Evolutionary conservation across 2,888 invertebrate genomes (phyloP), one percentile per base, ranked within the genome.

Genomic region (Halictus ligatus): DNA sequence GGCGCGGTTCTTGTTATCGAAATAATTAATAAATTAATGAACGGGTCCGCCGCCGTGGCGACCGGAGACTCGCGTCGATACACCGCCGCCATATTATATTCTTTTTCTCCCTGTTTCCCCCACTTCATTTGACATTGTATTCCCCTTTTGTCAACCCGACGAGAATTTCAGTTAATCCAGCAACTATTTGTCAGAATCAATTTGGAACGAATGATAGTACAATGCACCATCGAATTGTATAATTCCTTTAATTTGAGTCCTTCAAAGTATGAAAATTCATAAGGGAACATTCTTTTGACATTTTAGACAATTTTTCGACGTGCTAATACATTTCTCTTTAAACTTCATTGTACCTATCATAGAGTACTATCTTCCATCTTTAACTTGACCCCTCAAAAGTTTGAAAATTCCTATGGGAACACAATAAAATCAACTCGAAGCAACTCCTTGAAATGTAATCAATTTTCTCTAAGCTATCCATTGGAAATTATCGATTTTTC

Each of bases 171-270:
- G 80, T 87, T 87, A 89, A 89, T 89, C 87, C 85, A 87, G 75
- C 83, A 87, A 89, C 88, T 89, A 85, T 58, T 80, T 73, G 72
- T 60, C 74, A 83, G 75, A 86, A 88, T 88, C 88, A 84, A 88
- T 88, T 87, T 83, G 73, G 60, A 43, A 13, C 13, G 46, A 12
- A 2, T 2, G 10, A 43, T 43, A 43, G 1, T 46, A 13, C 46
- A 46, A 46, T 46, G 12, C 12, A 2, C 13, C 46, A 10, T 43
- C 43, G 43, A 1, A 43, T 10, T 43, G 43, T 43, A 43, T 10
- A 43, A 46, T 46, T 46, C 46, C 46, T 46, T 12, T 46, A 46
- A 46, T 13, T 12, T 12, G 46, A 13, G 46, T 3, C 46, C 46
- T 46, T 13, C 1, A 46, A 10, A 43, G 43, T 43, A 8, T 43